phyloP scores from a whole-genome alignment of 2,888 invertebrate genomes.

The Neelides folsomi region DNA sequence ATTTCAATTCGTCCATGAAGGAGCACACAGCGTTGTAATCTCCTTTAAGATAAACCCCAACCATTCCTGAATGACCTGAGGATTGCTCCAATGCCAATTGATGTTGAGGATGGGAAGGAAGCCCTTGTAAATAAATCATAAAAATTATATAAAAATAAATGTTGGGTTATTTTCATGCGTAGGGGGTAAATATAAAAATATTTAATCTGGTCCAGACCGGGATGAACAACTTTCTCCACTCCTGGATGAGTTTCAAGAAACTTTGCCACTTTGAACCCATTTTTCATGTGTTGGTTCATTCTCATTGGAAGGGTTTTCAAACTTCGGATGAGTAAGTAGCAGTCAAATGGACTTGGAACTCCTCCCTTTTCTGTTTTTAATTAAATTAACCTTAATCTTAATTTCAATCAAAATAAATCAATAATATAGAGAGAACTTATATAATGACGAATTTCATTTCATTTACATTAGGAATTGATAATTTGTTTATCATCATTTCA shows the following conservation, averaged over 20 bases:
- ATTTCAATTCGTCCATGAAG: conserved; percentile 38
- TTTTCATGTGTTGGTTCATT: conserved; percentile 78
- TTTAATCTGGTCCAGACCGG: conserved; percentile 51
- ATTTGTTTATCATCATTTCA: too few relatives aligned
- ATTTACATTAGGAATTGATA: too few relatives aligned
- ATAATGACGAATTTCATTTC: too few relatives aligned
- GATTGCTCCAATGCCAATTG: conserved; percentile 40
- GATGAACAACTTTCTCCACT: conserved; percentile 69
- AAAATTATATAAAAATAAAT: neutral
- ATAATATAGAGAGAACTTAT: too few relatives aligned
- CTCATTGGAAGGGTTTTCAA: conserved; percentile 82
- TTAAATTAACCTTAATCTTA: too few relatives aligned
- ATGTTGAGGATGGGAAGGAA: conserved; percentile 41
- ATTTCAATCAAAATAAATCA: too few relatives aligned
- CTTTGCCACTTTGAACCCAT: conserved; percentile 60
- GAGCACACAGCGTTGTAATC: conserved; percentile 37
- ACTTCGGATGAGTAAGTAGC: conserved; percentile 80
- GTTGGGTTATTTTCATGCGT: too few relatives aligned
- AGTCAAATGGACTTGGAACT: conserved; percentile 92
- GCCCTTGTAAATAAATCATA: conserved; percentile 24
- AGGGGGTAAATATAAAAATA: too few relatives aligned
- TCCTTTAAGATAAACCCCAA: conserved; percentile 44
- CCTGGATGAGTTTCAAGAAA: conserved; percentile 67
- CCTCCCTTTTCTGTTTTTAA: conserved; percentile 46
- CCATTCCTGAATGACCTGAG: conserved; percentile 43